These are phyloP conservation scores for Gymnoscelis rufifasciata DNA, from an alignment of 2,888 invertebrate genomes.

Conservation along the genomic window DNA sequence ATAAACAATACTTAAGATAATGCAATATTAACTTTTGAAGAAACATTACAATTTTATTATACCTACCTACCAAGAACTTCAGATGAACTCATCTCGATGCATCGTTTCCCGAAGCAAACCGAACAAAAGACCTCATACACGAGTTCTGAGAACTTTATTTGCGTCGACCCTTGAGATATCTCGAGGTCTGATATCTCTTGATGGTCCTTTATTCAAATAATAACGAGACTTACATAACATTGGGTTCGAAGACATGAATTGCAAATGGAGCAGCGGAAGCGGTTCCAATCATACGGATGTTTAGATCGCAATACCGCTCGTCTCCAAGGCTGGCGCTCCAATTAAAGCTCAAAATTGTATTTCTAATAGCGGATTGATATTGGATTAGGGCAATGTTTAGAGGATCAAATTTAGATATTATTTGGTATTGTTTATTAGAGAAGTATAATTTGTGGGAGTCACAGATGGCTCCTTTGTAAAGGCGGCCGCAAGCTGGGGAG, in stretches of 20 bases:
- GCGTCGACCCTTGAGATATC: slow-evolving; percentile 26
- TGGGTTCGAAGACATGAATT: slow-evolving; percentile 49
- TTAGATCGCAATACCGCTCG: slow-evolving; percentile 50
- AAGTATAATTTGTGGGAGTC: slow-evolving; percentile 11
- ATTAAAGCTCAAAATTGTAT: slow-evolving; percentile 54
- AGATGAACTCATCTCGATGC: slow-evolving; percentile 15
- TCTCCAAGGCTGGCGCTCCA: slow-evolving; percentile 46
- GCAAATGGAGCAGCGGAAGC: slow-evolving; percentile 51
- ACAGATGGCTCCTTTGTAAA: slow-evolving; percentile 11
- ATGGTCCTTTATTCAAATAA: slow-evolving; percentile 31
- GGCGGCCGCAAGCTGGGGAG: slow-evolving; percentile 2
- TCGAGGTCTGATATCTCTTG: slow-evolving; percentile 29
- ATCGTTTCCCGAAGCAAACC: slow-evolving; percentile 12
- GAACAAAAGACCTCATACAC: slow-evolving; percentile 15
- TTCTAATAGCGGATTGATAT: slow-evolving; percentile 37
- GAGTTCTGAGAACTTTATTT: slow-evolving; percentile 23
- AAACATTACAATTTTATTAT: no score
- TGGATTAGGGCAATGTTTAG: slow-evolving; percentile 22
- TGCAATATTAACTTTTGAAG: background rate
- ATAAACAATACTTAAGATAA: no score
- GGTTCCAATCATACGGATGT: slow-evolving; percentile 55
- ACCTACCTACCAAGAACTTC: slow-evolving; percentile 1
- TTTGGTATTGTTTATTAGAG: slow-evolving; percentile 15
- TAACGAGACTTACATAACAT: slow-evolving; percentile 28
- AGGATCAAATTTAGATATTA: slow-evolving; percentile 11